Conservation (phyloP, 1,140 invertebrate genomes). For the Cheumatopsyche charites region DNA sequence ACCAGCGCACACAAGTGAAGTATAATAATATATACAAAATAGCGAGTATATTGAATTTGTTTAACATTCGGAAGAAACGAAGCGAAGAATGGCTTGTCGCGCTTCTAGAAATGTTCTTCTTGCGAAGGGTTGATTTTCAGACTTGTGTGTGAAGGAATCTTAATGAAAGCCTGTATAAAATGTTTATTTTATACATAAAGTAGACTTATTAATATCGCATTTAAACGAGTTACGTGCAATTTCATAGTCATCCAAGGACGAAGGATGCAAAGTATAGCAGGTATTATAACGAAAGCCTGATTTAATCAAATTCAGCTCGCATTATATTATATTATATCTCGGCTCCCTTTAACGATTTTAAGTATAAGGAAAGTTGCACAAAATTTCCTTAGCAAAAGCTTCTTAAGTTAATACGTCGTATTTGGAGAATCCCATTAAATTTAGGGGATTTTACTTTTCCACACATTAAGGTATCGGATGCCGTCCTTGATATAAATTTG, state of each 20-base stretch:
- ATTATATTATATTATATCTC: conserved; percentile 1
- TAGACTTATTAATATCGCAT: too few species aligned
- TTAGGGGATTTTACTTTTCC: conserved; percentile 20
- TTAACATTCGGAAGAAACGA: neutral
- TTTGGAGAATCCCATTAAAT: neutral
- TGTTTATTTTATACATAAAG: too few species aligned
- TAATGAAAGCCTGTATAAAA: too few species aligned
- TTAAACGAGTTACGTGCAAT: too few species aligned
- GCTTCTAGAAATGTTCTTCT: too few species aligned
- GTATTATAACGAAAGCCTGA: neutral
- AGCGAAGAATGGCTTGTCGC: conserved; percentile 4
- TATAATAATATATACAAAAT: neutral
- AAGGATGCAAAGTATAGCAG: too few species aligned
- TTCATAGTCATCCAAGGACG: too few species aligned
- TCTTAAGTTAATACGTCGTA: conserved; percentile 2
- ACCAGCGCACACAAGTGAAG: neutral
- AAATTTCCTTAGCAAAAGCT: neutral
- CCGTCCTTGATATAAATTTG: neutral
- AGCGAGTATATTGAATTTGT: neutral
- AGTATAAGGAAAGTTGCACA: conserved; percentile 4
- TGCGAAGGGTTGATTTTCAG: too few species aligned
- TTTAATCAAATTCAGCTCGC: neutral
- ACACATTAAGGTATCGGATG: neutral
- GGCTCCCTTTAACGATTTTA: neutral
- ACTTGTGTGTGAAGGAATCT: neutral